These are phyloP conservation scores for Fulica atra DNA, from an alignment of 2,113 vertebrate genomes.

Conservation along the genomic window DNA sequence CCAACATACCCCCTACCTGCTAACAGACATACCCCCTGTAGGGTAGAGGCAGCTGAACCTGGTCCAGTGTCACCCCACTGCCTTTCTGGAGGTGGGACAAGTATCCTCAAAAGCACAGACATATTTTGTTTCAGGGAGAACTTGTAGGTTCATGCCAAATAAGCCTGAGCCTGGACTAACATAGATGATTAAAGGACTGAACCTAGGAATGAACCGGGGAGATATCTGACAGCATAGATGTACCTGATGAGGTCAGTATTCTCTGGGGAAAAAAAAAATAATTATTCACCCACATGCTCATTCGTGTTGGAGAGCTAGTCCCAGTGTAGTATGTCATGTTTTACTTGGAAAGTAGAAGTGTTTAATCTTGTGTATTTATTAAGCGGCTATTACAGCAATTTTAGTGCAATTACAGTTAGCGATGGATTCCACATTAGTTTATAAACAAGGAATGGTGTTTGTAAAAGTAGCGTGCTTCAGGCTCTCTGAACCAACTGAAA, in stretches of 20 bases:
- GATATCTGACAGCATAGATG: neutral
- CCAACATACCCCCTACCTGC: accelerated
- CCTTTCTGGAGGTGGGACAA: neutral
- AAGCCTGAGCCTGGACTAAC: neutral
- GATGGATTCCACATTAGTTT: neutral
- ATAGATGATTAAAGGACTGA: neutral
- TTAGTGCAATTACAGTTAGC: neutral
- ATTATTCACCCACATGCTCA: neutral
- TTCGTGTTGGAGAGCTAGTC: neutral
- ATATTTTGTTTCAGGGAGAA: neutral
- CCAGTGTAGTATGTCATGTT: neutral
- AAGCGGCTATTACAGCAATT: neutral
- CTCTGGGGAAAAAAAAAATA: neutral
- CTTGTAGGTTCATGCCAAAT: neutral
- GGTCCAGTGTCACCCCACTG: neutral
- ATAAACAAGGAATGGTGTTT: neutral
- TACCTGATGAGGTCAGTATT: neutral
- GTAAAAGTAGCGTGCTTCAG: neutral
- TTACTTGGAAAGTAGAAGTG: neutral
- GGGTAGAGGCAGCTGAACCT: neutral
- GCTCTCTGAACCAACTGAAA: neutral
- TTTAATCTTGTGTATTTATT: neutral
- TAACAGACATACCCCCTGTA: too few relatives aligned
- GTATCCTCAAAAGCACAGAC: neutral
- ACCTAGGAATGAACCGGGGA: neutral